Evolutionary conservation across 2,113 vertebrate species (phyloP), one percentile per base, ranked within the genome.

Genomic region (Cyprinodon brontotheroides): DNA sequence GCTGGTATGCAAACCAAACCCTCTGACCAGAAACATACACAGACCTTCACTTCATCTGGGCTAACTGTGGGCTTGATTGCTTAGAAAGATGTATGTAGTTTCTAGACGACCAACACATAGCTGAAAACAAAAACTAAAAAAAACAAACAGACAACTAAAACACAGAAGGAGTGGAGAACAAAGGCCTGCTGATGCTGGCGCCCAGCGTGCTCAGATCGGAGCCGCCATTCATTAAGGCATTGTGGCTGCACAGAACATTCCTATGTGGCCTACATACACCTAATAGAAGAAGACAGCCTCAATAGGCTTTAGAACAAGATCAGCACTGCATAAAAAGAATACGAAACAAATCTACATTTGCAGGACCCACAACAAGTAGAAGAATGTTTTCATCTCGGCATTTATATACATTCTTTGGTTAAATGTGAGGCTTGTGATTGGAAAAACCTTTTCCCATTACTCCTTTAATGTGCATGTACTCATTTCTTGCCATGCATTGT

Each of bases 231-330:
- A 84, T 89, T 62, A 82, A 74, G 80, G 71, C 38, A 65, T 65
- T 45, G 40, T 71, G 85, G 22, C 72, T 84, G 71, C 86, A 87
- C 65, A 79, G 67, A 83, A 74, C 79, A 91, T 90, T 90, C 86
- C 86, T 81, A 74, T 70, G 68, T 75, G 74, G 65, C 70, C 68
- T 45, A 43, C 67, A 83, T 65, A 68, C 61, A 69, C 38, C 45
- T 41, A 63, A 38, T 36, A 69, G 74, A 84, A 12, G 83, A 2
- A 67, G 29, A 41, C 14, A 39, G 38, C 48, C 3, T 60, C 63
- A 63, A 66, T 63, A 43, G 38, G 50, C 4, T 68, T 65, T 59
- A 61, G 41, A 29, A 76, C 60, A 61, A 80, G 41, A 79, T 72
- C 73, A 75, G 61, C 64, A 50, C 65, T 14, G 67, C 65, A 48